Evolutionary conservation across 2,888 invertebrate species (phyloP), one percentile per base, ranked within the genome.

Genomic region (Orthosia gracilis): DNA sequence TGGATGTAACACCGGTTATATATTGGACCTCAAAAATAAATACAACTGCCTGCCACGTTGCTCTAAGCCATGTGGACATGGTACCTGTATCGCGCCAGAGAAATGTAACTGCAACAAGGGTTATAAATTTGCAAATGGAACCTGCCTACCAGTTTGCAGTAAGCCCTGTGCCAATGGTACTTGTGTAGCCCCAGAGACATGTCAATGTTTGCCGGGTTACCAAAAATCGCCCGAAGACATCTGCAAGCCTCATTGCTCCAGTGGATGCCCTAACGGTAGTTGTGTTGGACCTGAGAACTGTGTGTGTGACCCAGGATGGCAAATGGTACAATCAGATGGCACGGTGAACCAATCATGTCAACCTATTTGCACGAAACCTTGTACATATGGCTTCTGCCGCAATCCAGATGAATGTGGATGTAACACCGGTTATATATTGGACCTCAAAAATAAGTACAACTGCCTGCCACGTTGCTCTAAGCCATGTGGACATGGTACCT

Each of bases 241-340:
- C 23, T 83, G 83, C 49, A 47, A 69, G 17, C 40, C 78, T 17
- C n/a, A 71, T 17, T 81, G 83, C 18, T 71, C 80, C 0, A 67
- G 4, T 18, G 71, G 71, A 12, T 83, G 83, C 64, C 11, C 21
- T 0, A 54, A 78, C 45, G 83, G 83, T 0, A 78, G 3, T 12
- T 84, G 83, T 45, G 12, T 83, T 23, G 61, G 5, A 0, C 82
- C 77, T 31, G 83, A 83, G 2, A 76, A 40, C 1, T 83, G 83
- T 5, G 12, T 12, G 0, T 83, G 83, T 49, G 7, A 69, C 12
- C 7, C 13, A 18, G 83, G 83, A 12, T 83, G 80, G 83, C 49
- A 17, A 62, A 31, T 31, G 58, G 5, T 11, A 21, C 9, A 0
- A 18, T 3, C 9, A 11, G 7, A n/a, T 13, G 4, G 0, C 12